phyloP scores from a whole-genome alignment of 2,888 invertebrate species.

The Drosophila maculinotata region DNA sequence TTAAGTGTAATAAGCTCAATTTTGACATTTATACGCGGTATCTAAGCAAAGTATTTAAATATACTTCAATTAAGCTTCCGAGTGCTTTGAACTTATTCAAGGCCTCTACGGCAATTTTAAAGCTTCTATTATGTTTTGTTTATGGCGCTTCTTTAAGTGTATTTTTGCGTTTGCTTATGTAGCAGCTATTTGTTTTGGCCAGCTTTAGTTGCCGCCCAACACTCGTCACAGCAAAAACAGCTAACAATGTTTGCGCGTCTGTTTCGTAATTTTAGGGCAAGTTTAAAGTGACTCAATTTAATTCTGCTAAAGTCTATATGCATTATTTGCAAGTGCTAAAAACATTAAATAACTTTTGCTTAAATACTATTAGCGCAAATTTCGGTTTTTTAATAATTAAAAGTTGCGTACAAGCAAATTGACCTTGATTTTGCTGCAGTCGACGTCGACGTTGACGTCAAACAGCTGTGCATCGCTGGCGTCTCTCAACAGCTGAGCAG shows the following conservation, averaged over 20 bases:
- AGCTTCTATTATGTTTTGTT: conserved; percentile 42
- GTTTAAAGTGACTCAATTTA: conserved; percentile 26
- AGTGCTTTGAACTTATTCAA: conserved; percentile 67
- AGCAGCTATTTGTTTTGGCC: conserved; percentile 57
- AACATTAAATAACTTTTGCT: not conserved
- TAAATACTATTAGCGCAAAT: conserved; percentile 13
- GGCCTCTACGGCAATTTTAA: conserved; percentile 48
- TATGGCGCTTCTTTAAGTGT: conserved; percentile 24
- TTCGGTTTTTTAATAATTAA: conserved; percentile 31
- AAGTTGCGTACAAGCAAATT: conserved; percentile 17
- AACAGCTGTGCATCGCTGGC: conserved; percentile 45
- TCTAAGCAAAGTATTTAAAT: conserved; percentile 6
- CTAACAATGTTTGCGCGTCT: conserved; percentile 76
- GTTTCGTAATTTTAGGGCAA: conserved; percentile 81
- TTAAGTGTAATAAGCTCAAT: conserved; percentile 1
- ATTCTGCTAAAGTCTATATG: not conserved
- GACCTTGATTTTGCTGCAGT: conserved; percentile 47
- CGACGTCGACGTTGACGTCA: conserved; percentile 16
- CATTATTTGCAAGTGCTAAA: not conserved
- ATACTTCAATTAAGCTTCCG: conserved; percentile 33
- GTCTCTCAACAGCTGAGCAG: conserved; percentile 35
- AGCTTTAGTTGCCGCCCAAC: conserved; percentile 64
- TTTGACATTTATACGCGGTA: not conserved
- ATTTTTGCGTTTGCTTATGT: conserved; percentile 11
- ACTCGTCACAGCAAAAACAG: conserved; percentile 47